Conservation (phyloP, 1,140 invertebrate species). For the Bombus superbus region DNA sequence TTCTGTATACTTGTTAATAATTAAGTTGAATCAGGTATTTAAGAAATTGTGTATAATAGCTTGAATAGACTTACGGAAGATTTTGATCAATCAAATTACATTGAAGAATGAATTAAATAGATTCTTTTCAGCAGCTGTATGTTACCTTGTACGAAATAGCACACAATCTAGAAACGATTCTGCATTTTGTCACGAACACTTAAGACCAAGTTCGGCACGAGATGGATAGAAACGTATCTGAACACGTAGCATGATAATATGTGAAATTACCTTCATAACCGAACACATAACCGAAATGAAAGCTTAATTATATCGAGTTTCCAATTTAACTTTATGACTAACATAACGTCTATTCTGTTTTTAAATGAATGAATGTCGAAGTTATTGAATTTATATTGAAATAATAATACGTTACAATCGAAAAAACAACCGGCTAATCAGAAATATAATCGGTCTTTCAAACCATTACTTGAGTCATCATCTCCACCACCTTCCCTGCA, state of each 20-base stretch:
- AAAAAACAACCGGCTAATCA: not conserved
- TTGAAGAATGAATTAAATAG: not conserved
- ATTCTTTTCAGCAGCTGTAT: not conserved
- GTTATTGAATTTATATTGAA: not conserved
- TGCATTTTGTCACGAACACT: constrained; percentile 1
- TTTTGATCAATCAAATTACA: not conserved
- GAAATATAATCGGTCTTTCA: not conserved
- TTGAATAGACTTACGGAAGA: no score
- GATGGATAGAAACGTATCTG: not conserved
- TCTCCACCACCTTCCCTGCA: not conserved
- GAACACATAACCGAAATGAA: not conserved
- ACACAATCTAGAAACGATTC: not conserved
- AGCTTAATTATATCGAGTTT: not conserved
- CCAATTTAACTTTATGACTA: not conserved
- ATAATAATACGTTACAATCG: not conserved
- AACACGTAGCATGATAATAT: not conserved
- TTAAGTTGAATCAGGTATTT: no score
- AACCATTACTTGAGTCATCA: not conserved
- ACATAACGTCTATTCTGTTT: not conserved
- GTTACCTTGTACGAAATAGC: not conserved
- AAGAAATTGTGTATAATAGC: no score
- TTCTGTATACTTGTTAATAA: no score
- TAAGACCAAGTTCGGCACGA: not conserved
- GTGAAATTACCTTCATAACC: not conserved
- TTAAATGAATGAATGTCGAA: not conserved